phyloP scores from a whole-genome alignment of 1,140 invertebrate species.

The Heliconius melpomene region DNA sequence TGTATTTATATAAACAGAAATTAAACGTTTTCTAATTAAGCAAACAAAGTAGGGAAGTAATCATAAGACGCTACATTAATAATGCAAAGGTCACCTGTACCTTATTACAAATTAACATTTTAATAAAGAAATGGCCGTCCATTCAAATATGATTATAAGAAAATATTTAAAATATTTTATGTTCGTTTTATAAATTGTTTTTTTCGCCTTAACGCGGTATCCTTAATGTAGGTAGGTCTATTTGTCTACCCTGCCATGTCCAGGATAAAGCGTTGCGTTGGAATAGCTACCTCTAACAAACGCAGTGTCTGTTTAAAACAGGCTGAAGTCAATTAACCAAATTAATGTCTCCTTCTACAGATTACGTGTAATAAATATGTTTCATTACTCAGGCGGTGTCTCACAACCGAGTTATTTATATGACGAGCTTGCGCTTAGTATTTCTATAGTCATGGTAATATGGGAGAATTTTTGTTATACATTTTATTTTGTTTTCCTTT shows the following conservation, averaged over 20 bases:
- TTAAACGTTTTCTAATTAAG: not conserved
- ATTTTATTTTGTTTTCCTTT: not conserved
- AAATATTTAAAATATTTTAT: not conserved
- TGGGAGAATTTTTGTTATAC: not conserved
- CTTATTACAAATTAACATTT: conserved; percentile 9
- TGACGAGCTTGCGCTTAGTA: conserved; percentile 7
- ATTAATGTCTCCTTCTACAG: conserved; percentile 5
- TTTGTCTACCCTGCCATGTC: not conserved
- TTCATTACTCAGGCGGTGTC: not conserved
- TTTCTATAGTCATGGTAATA: not conserved
- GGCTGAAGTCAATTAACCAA: not conserved
- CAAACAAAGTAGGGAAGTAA: not conserved
- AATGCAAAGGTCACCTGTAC: conserved; percentile 2
- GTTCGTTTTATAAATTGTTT: no score
- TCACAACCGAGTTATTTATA: not conserved
- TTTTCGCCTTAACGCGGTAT: no score
- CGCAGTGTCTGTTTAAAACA: not conserved
- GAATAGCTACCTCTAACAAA: not conserved
- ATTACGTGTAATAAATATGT: conserved; percentile 8
- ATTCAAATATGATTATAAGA: not conserved
- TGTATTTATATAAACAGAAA: no score
- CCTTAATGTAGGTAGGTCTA: not conserved
- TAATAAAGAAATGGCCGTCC: not conserved
- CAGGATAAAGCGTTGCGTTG: not conserved
- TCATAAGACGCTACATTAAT: not conserved